Conservation (phyloP, 2,113 vertebrate genomes). For the Lota lota region DNA sequence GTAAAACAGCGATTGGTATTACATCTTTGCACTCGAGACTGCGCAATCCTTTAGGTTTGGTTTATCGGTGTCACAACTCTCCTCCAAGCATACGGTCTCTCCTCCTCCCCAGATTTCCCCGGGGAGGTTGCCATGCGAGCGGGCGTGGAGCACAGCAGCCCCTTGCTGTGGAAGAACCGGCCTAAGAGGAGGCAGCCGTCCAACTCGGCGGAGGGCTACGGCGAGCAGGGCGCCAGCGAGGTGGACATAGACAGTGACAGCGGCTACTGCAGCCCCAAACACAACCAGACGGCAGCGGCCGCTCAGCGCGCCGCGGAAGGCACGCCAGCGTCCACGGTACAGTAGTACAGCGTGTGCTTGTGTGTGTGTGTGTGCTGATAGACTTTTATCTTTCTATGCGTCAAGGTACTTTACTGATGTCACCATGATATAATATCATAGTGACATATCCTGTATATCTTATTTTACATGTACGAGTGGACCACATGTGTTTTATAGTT, state of each 20-base stretch:
- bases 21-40: too few species aligned
- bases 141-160: conserved; percentile 77
- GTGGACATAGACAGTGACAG: conserved; percentile 97
- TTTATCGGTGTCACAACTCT: neutral
- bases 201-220: conserved; percentile 86
- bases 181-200: conserved; percentile 81
- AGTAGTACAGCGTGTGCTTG: conserved; percentile 33
- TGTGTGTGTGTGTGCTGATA: neutral
- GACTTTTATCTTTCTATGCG: too few species aligned
- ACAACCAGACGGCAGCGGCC: conserved; percentile 77
- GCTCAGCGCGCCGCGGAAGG: conserved; percentile 71
- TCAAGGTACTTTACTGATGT: too few species aligned
- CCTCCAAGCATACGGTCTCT: too few species aligned
- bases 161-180: conserved; percentile 86
- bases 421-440: too few species aligned
- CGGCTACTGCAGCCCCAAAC: conserved; percentile 95
- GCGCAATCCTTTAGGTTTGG: too few species aligned
- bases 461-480: too few species aligned
- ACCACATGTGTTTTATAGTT: too few species aligned
- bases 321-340: conserved; percentile 54
- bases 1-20: too few species aligned
- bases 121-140: conserved; percentile 86
- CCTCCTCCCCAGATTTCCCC: conserved; percentile 81
- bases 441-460: too few species aligned
- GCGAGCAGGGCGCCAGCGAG: conserved; percentile 89